phyloP scores from a whole-genome alignment of 2,888 invertebrate species.

The Acrobasis repandana region DNA sequence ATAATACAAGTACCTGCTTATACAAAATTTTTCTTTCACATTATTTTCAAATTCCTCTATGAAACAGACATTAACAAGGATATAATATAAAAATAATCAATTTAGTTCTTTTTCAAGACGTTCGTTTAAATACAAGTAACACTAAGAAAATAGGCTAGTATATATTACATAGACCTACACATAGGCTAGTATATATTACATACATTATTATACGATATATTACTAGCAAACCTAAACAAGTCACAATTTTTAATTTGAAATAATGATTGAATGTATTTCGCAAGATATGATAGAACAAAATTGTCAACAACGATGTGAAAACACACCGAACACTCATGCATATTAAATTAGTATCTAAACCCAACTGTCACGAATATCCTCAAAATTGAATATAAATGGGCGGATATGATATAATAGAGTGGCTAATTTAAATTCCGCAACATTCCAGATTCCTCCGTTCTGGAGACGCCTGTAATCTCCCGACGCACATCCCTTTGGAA shows the following conservation, averaged over 20 bases:
- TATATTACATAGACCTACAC: too few relatives aligned
- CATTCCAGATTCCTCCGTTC: constrained; percentile 32
- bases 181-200: too few relatives aligned
- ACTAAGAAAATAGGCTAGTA: too few relatives aligned
- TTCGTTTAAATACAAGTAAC: too few relatives aligned
- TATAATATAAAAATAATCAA: too few relatives aligned
- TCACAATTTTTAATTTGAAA: background rate
- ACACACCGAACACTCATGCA: background rate
- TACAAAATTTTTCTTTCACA: too few relatives aligned
- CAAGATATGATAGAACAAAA: background rate
- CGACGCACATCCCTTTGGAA: constrained; percentile 43
- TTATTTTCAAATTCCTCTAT: too few relatives aligned
- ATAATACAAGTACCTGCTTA: too few relatives aligned
- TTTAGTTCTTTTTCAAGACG: too few relatives aligned
- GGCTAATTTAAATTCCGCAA: constrained; percentile 31
- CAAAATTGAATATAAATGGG: constrained; percentile 21
- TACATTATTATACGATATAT: too few relatives aligned
- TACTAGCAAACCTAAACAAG: too few relatives aligned
- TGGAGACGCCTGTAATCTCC: constrained; percentile 42
- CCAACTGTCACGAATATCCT: constrained; percentile 23
- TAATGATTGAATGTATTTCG: background rate
- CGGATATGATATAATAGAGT: constrained; percentile 28
- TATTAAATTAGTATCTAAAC: constrained; percentile 12
- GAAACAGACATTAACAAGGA: too few relatives aligned
- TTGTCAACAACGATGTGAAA: background rate